Percentiles rank a stretch among this genome's conserved stretches.
Conservation (phyloP, 2,797 vertebrate genomes). For the Pangasius krempfi region DNA sequence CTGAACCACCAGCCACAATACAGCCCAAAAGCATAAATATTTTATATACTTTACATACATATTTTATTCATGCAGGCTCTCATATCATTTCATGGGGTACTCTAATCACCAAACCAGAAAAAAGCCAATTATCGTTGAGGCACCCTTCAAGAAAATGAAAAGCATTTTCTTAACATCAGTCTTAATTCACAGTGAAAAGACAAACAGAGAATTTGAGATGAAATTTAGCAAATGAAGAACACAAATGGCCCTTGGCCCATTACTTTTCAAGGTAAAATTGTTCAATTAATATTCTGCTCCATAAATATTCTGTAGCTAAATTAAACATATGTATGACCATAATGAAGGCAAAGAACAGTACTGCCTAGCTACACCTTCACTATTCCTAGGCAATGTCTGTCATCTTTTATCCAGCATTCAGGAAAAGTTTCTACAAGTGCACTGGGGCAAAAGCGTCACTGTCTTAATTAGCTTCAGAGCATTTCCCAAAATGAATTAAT, state of each 20-base stretch:
- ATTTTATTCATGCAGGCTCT: neutral
- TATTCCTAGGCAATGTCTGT: slow-evolving; percentile 24
- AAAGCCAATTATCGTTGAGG: neutral
- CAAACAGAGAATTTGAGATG: slow-evolving; percentile 17
- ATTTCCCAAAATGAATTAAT: slow-evolving; percentile 60
- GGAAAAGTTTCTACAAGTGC: slow-evolving; percentile 45
- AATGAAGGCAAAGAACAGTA: slow-evolving; percentile 46
- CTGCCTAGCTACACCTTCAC: slow-evolving; percentile 4
- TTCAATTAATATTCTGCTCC: slow-evolving; percentile 31
- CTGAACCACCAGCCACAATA: neutral
- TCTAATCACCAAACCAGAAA: neutral
- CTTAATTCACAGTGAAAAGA: slow-evolving; percentile 18
- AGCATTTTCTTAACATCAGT: slow-evolving; percentile 14
- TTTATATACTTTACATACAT: neutral
- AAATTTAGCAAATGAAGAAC: slow-evolving; percentile 36
- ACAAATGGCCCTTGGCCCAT: slow-evolving; percentile 33
- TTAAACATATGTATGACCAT: slow-evolving; percentile 46
- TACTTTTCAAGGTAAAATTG: slow-evolving; percentile 25
- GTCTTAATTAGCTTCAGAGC: slow-evolving; percentile 57
- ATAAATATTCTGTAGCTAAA: slow-evolving; percentile 44
- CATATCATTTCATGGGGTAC: neutral
- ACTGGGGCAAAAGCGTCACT: slow-evolving; percentile 52
- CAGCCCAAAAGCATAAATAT: neutral
- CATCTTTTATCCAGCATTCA: slow-evolving; percentile 45
- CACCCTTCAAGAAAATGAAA: neutral